phyloP scores from a whole-genome alignment of 2,113 vertebrate genomes.

The Cromileptes altivelis region DNA sequence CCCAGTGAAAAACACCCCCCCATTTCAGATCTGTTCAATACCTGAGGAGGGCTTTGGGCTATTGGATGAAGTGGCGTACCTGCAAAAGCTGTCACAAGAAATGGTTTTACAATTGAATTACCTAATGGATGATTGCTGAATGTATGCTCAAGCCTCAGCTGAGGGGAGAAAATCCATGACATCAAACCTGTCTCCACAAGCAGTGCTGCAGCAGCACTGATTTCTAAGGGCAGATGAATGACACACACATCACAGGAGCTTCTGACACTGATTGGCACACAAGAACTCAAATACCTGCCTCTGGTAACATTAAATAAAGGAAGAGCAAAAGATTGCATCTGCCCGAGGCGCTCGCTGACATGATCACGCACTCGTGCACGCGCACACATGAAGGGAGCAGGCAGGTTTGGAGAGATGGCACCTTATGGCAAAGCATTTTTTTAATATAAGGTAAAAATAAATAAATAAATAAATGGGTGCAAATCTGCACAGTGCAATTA shows the following conservation, averaged over 20 bases:
- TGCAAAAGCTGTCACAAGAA: constrained; percentile 41
- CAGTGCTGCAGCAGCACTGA: constrained; percentile 34
- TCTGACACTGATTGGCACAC: constrained; percentile 24
- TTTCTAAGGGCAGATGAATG: constrained; percentile 51
- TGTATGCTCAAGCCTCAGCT: constrained; percentile 12
- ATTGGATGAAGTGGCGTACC: constrained; percentile 15
- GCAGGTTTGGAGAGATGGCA: constrained; percentile 25
- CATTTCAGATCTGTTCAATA: constrained; percentile 41
- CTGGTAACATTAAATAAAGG: constrained; percentile 39
- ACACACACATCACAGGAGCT: constrained; percentile 44
- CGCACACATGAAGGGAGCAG: constrained; percentile 18
- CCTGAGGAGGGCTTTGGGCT: constrained; percentile 37
- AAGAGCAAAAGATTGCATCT: constrained; percentile 34
- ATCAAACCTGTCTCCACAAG: constrained; percentile 46
- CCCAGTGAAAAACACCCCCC: constrained; percentile 10
- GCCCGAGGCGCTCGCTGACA: background rate
- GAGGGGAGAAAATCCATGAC: constrained; percentile 30
- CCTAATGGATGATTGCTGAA: constrained; percentile 5
- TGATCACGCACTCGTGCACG: constrained; percentile 20
- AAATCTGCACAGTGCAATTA: constrained; percentile 25
- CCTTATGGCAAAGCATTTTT: constrained; percentile 17
- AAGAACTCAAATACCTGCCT: constrained; percentile 34
- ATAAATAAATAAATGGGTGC: background rate
- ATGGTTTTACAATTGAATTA: constrained; percentile 4
- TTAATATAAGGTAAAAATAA: background rate